Percentiles rank a stretch among this genome's conserved stretches.
These are phyloP conservation scores for Octomys mimax DNA, from an alignment of 2,797 vertebrate genomes.

Conservation along the genomic window DNA sequence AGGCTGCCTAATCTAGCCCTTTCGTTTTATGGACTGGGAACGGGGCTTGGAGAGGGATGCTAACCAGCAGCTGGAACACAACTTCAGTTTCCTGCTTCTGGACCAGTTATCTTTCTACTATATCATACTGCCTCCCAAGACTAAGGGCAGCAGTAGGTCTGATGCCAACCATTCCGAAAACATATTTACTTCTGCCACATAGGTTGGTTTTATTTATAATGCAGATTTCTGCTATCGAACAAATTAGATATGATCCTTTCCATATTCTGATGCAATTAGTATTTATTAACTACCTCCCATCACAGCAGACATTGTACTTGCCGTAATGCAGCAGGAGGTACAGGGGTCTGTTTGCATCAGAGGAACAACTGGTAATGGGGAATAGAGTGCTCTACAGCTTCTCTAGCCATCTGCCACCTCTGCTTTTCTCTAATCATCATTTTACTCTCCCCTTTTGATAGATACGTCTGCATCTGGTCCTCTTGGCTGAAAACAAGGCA, in stretches of 20 bases:
- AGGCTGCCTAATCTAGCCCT: not conserved
- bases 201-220: not conserved
- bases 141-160: not conserved
- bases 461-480: slow-evolving; percentile 54
- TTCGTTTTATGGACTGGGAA: not conserved
- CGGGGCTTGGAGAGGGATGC: not conserved
- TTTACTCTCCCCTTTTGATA: slow-evolving; percentile 37
- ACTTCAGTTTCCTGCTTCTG: not conserved
- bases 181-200: slow-evolving; percentile 36
- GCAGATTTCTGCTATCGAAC: not conserved
- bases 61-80: not conserved
- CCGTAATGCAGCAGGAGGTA: not conserved
- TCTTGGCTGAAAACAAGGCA: slow-evolving; percentile 52
- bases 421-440: slow-evolving; percentile 32
- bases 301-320: not conserved
- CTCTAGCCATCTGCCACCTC: slow-evolving; percentile 54
- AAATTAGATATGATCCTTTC: not conserved
- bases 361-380: not conserved
- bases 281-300: not conserved
- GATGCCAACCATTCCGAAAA: slow-evolving; percentile 26
- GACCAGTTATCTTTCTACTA: not conserved
- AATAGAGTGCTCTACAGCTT: not conserved
- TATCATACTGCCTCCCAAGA: not conserved
- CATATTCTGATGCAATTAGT: not conserved
- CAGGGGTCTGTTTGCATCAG: not conserved